These are phyloP conservation scores for Perithous albicinctus DNA, from an alignment of 2,888 invertebrate genomes.

Conservation along the genomic window DNA sequence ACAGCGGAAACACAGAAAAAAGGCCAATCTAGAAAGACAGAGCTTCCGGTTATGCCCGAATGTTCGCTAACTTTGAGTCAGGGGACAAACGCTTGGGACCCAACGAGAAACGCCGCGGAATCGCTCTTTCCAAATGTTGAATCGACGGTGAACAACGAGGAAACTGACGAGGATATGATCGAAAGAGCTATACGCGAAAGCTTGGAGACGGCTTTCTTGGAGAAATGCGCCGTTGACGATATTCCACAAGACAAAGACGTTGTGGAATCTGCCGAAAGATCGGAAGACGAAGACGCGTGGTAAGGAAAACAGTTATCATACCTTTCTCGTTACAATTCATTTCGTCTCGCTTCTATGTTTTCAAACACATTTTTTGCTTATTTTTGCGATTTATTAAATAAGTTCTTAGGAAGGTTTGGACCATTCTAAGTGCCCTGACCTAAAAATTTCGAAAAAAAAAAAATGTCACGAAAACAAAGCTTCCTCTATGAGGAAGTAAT, in stretches of 20 bases:
- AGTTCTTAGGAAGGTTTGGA: too few relatives aligned
- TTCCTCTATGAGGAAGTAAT: too few relatives aligned
- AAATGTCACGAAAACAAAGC: too few relatives aligned
- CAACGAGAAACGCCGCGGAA: constrained; percentile 38
- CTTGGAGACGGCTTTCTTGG: constrained; percentile 52
- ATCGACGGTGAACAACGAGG: constrained; percentile 34
- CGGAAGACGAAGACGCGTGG: constrained; percentile 33
- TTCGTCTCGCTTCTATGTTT: too few relatives aligned
- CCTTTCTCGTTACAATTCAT: neutral
- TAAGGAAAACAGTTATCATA: constrained; percentile 12
- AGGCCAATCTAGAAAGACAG: neutral
- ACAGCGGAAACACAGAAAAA: neutral
- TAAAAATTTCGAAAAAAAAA: too few relatives aligned
- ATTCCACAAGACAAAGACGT: neutral
- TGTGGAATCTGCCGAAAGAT: constrained; percentile 16
- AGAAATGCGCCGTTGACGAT: constrained; percentile 3
- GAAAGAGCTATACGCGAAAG: constrained; percentile 64
- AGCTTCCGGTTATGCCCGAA: neutral
- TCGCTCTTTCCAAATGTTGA: constrained; percentile 65
- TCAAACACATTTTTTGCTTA: too few relatives aligned
- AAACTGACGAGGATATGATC: constrained; percentile 66
- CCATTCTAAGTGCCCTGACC: too few relatives aligned
- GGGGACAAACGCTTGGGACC: constrained; percentile 53
- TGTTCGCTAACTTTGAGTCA: neutral
- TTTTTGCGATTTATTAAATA: too few relatives aligned